Evolutionary conservation across 2,113 vertebrate genomes (phyloP).

Genomic region (Pipra filicauda): DNA sequence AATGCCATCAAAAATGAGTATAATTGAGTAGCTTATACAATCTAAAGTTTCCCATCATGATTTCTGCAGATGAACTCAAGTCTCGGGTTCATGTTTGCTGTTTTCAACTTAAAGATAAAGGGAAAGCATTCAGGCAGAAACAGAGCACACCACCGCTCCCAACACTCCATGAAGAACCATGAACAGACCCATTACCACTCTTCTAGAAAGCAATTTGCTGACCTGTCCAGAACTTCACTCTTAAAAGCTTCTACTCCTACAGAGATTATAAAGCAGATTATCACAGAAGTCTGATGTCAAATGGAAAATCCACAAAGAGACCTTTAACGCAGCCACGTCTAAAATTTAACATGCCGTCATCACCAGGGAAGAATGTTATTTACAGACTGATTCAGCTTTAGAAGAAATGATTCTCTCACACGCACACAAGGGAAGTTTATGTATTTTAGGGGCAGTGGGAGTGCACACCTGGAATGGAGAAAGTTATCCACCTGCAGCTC

Average conservation of each 20-base stretch:
- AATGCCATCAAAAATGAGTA: background rate
- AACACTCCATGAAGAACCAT: background rate
- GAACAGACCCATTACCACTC: background rate
- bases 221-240: background rate
- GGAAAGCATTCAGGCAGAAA: background rate
- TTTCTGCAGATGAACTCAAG: background rate
- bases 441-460: background rate
- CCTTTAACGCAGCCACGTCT: background rate
- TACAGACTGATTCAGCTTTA: constrained; percentile 13
- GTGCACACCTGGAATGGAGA: background rate
- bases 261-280: background rate
- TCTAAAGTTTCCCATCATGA: background rate
- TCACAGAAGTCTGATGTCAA: background rate
- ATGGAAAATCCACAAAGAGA: background rate
- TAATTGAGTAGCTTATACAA: background rate
- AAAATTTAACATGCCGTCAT: rapidly evolving
- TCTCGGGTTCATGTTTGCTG: background rate
- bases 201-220: background rate
- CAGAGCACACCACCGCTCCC: background rate
- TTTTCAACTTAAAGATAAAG: background rate
- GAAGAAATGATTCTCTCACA: background rate
- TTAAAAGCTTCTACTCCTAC: background rate
- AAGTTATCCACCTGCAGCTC: background rate
- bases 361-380: background rate
- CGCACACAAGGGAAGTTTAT: background rate